Evolutionary conservation across 2,113 vertebrate species (phyloP), one percentile per base, ranked within the genome.

Genomic region (Siphamia tubifer): DNA sequence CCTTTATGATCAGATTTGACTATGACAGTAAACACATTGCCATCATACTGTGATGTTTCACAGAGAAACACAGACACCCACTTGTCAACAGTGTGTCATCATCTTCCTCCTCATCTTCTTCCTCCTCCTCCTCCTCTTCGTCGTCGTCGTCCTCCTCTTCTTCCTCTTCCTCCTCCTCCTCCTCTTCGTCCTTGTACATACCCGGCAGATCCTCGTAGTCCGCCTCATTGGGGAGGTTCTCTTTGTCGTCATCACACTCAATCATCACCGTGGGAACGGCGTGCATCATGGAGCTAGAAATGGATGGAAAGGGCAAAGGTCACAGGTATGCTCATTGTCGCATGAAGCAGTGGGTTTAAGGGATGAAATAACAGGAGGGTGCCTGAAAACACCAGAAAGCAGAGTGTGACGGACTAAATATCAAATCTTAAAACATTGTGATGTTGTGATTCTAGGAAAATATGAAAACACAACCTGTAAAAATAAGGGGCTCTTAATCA

Each of bases 241-340:
- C 98, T 89, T 98, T 99, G 92, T 98, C 91, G 71, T 98, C 94
- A 68, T 96, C 94, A 8, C 95, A 97, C 83, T 96, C 95, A 52
- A 96, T 94, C 93, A 96, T 95, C 90, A 96, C 92, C 25, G 95
- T 92, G 85, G 97, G 96, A 92, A 95, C 94, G 20, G 83, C 58
- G 65, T 98, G 96, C 90, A 98, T 93, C 89, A 94, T 93, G 80
- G 96, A 96, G 89, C 96, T 98, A 87, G 66, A 10, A 49, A 44
- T n/a, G 54, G 64, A 1, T 40, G 30, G 51, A 40, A 15, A 39
- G 61, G 19, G 5, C 43, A 76, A 10, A 71, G 68, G 68, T 87
- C 66, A 79, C 17, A 40, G 28, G 34, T 35, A 7, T 3, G 36
- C 24, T 68, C 23, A 47, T 8, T 11, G 25, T 28, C 0, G 5